Conservation (phyloP, 2,113 vertebrate genomes). For the Crotalus viridis region DNA sequence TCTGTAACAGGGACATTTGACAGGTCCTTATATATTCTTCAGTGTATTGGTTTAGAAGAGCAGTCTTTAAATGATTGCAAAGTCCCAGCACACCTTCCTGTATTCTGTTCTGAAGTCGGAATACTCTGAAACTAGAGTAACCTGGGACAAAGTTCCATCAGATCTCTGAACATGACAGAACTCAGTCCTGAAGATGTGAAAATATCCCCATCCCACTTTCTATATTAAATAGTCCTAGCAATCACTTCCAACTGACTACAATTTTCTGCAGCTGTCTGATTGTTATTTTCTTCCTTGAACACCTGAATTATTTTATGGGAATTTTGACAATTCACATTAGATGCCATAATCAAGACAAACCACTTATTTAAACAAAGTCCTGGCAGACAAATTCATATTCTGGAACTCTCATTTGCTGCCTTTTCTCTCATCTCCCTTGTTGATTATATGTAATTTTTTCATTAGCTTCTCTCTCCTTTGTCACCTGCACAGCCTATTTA, state of each 20-base stretch:
- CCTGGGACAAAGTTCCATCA: not conserved
- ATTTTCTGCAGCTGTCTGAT: not conserved
- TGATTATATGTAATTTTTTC: constrained; percentile 32
- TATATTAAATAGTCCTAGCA: not conserved
- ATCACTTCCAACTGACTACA: not conserved
- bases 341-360: constrained; percentile 53
- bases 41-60: not conserved
- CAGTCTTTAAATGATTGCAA: not conserved
- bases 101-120: not conserved
- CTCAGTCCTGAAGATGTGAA: not conserved
- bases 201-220: not conserved
- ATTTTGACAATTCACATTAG: constrained; percentile 50
- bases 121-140: not conserved
- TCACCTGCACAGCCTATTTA: constrained; percentile 18
- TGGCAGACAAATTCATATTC: constrained; percentile 23
- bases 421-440: constrained; percentile 5
- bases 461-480: constrained; percentile 26
- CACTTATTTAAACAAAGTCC: constrained; percentile 50
- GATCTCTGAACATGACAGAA: not conserved
- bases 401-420: constrained; percentile 6
- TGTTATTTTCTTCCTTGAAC: constrained; percentile 35
- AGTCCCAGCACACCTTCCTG: not conserved
- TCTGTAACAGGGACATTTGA: not conserved
- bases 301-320: constrained; percentile 30
- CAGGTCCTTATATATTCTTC: not conserved